Evolutionary conservation across 2,113 vertebrate genomes (phyloP), one percentile per base, ranked within the genome.

Genomic region (Hirundichthys speculiger): DNA sequence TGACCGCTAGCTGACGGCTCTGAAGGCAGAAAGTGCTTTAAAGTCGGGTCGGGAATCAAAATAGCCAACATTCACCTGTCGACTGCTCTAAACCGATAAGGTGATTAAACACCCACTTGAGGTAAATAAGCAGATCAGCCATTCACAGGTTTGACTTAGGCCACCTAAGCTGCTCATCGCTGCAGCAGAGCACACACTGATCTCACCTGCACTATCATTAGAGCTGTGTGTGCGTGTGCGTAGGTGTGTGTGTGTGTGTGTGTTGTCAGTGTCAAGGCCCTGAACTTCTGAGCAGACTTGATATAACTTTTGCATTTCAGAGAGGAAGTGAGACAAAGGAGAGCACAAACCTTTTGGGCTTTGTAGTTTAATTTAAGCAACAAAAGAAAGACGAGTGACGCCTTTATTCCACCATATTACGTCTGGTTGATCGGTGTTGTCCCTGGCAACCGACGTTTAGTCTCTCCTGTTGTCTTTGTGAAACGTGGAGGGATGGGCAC

Each of bases 401-500:
- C 20, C 58, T 64, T 24, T 14, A 18, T 41, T 73, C 57, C 4
- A 16, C 24, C 13, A 18, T 3, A 20, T 38, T 51, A 13, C 25
- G 1, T 59, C 16, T 52, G 13, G 38, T 52, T 34, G 1, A 9
- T 1, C 16, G 8, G 47, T 20, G 20, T 3, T 45, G 58, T 73
- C 24, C 78, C 30, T 65, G 58, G 61, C 73, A 59, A 85, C 75
- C 11, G n/a, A 14, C 74, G 11, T 64, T 72, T 71, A 62, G 39
- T 27, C 68, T 64, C 19, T n/a, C n/a, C 43, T 63, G 63, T 83
- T 64, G 72, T 80, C 25, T 82, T 15, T 69, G 25, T 68, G 43
- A 52, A 39, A 69, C 21, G 69, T 72, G 61, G 71, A 77, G 80
- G 81, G 7, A 46, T 16, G 45, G 24, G 76, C 88, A 85, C 86